Base-by-base conservation (phyloP, 2,113 vertebrate species). In the Paramisgurnus dabryanus region DNA sequence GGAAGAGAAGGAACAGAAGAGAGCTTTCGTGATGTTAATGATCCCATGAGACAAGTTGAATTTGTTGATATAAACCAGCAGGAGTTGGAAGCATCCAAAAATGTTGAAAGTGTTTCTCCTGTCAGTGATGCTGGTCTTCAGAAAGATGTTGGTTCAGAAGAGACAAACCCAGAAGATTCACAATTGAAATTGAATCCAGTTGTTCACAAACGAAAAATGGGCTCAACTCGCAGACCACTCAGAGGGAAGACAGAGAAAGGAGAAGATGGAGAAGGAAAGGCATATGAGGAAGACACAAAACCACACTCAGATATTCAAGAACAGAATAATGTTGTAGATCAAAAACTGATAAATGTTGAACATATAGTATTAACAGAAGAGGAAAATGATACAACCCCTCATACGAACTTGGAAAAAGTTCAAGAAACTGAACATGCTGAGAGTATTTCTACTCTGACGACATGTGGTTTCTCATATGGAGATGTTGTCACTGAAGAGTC, bases 191-290 rank as follows among this genome's bases (percentile, higher is more conserved):
- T 47, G 4, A 6, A 5, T 47, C 45, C 45, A 10, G 10, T 6
- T 47, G 45, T 10, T 47, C 89, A 74, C 67, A 87, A 61, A 41
- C 89, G 82, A 76, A 79, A 10, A 43, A 76, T 34, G 39, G 61
- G 74, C 8, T 72, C 53, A 53, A 74, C 9, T 50, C 72, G 55
- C n/a, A 50, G 12, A 68, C 72, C 41, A 67, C 22, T 22, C 45
- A 58, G 22, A 34, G 53, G 13, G 57, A 70, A 75, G 27, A 58
- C 0, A 39, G 47, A 11, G 4, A 73, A 40, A 10, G 45, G n/a
- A 57, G 8, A 9, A 0, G 8, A 34, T 27, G 61, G 61, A 64
- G 22, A 18, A 64, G 3, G 8, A 64, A 3, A 5, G 4, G 27
- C 10, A 12, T 2, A 47, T 7, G 61, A 64, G 11, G 11, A 27